Evolutionary conservation across 2,113 vertebrate species (phyloP).

Genomic region (Hippocampus barbouri): DNA sequence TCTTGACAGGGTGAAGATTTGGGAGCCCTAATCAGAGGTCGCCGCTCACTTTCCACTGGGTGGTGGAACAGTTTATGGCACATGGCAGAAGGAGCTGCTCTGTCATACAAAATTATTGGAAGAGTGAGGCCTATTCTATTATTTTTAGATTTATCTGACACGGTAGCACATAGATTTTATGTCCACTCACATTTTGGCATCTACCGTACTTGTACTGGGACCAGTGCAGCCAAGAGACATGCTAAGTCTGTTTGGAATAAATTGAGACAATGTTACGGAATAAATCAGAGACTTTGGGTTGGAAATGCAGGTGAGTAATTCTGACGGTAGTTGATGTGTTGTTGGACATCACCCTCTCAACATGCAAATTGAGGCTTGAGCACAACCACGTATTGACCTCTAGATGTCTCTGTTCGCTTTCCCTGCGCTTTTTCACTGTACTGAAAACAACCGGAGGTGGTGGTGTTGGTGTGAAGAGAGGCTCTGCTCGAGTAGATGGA

Average conservation of each 20-base stretch:
- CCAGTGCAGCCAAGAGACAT: too few relatives aligned
- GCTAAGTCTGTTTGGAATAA: too few relatives aligned
- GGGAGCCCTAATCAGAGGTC: slow-evolving; percentile 22
- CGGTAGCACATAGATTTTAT: too few relatives aligned
- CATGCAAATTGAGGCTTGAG: background rate
- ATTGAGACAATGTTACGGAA: too few relatives aligned
- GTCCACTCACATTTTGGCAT: too few relatives aligned
- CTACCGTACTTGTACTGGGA: too few relatives aligned
- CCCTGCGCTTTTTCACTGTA: background rate
- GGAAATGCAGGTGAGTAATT: too few relatives aligned
- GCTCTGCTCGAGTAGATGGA: slow-evolving; percentile 25
- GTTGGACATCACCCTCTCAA: too few relatives aligned
- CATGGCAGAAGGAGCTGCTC: background rate
- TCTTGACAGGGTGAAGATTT: slow-evolving; percentile 20
- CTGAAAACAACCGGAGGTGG: background rate
- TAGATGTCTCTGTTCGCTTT: slow-evolving; percentile 51
- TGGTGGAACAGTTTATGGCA: slow-evolving; percentile 8
- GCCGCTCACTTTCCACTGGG: slow-evolving; percentile 42
- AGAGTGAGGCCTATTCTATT: background rate
- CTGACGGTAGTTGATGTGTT: too few relatives aligned
- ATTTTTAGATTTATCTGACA: too few relatives aligned
- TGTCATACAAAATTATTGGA: background rate
- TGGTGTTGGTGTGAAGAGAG: background rate
- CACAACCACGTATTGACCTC: slow-evolving; percentile 33
- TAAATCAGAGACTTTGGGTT: too few relatives aligned